Base-by-base conservation (phyloP, 2,888 invertebrate genomes). In the Pandemis heparana region DNA sequence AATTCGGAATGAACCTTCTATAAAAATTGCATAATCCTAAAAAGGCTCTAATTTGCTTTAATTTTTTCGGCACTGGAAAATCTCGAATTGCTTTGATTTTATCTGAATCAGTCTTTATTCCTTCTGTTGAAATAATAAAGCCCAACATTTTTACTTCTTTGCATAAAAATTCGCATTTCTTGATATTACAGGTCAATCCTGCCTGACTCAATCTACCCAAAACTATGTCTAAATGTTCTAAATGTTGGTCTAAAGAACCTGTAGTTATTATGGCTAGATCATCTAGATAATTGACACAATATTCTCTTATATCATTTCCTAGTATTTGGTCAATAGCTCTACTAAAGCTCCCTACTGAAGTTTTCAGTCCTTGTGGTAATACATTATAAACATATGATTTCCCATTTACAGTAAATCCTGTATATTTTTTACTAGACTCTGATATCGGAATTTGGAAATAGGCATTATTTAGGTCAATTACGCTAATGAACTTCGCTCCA, bases 11-110 rank as follows among this genome's bases (percentile, higher is more conserved):
- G 4, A 32, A 32, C 0, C 56, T 18, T 8, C 56, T 6, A 23
- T 56, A 56, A 18, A 18, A 56, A 8, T 56, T 56, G 5, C 56
- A 56, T 2, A 56, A 23, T 0, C 23, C 23, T 8, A 56, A 56
- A 18, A 56, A 56, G 3, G 56, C 56, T 1, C 56, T 6, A 6
- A 16, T 2, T 18, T 56, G 56, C 18, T 56, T 56, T 1, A 56
- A 2, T 9, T 56, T 56, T 18, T 18, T 56, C 1, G 56, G 56
- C 7, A 38, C 3, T 6, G 79, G 76, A 71, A 83, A 84, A 10
- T 81, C 71, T 41, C 56, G 18, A 23, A 85, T 83, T 0, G 78
- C 76, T 18, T 79, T 67, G 0, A 79, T 61, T 39, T 79, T 74
- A 56, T 78, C 75, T 7, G 70, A 48, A 14, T 74, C 70, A 51